Evolutionary conservation across 35 echinoderm and acorn worm species (phyloP).

Genomic region (Acanthaster planci): DNA sequence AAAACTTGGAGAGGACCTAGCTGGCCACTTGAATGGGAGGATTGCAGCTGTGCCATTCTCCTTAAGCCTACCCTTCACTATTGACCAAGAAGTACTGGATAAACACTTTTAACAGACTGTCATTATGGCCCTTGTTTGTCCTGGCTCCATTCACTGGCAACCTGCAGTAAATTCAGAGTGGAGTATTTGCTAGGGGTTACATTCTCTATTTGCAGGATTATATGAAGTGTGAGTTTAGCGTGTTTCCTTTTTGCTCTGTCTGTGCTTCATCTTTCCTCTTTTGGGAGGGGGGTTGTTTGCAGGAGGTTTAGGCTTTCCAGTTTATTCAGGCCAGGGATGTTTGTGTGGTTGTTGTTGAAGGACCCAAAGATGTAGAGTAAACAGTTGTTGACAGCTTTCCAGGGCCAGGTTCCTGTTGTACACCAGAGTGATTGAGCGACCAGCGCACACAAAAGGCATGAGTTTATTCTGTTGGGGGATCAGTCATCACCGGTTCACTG

Average conservation of each 20-base stretch:
- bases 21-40: constrained; percentile 13
- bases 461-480: not conserved
- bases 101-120: constrained; percentile 17
- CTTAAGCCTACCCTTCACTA: constrained; percentile 16
- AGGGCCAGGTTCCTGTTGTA: not conserved
- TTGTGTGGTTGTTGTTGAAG: not conserved
- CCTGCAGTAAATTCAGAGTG: not conserved
- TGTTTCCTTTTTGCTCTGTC: not conserved
- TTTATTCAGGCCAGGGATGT: not conserved
- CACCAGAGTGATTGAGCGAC: not conserved
- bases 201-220: constrained; percentile 12
- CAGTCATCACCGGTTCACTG: not conserved
- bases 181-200: constrained; percentile 24
- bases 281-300: constrained; percentile 1
- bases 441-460: not conserved
- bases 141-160: not conserved
- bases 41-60: constrained; percentile 18
- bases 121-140: constrained; percentile 5
- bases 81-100: constrained; percentile 13
- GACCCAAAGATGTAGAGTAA: not conserved
- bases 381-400: constrained; percentile 25
- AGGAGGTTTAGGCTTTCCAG: not conserved
- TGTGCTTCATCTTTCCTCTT: not conserved
- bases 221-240: constrained; percentile 16
- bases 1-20: not conserved